Percentiles rank a stretch among this genome's conserved stretches.
These are phyloP conservation scores for Myopa tessellatipennis DNA, from an alignment of 2,888 invertebrate species.

Conservation along the genomic window DNA sequence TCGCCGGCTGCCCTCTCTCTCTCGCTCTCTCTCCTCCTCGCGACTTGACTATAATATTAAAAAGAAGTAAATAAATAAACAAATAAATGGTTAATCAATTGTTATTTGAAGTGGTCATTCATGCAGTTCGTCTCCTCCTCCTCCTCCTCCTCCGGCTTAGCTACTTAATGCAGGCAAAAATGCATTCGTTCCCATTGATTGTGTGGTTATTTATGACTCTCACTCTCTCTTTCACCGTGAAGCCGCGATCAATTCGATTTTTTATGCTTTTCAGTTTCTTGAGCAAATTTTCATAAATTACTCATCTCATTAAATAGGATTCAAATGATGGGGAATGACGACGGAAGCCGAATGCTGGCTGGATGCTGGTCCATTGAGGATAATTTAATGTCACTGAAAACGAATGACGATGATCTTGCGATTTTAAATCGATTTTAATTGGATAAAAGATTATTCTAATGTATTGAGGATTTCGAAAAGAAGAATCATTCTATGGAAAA, in stretches of 20 bases:
- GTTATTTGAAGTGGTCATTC: slow-evolving; percentile 26
- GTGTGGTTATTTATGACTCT: slow-evolving; percentile 1
- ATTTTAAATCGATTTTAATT: slow-evolving; percentile 19
- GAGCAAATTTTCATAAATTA: slow-evolving; percentile 5
- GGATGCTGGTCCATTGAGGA: slow-evolving; percentile 24
- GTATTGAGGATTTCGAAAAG: no score
- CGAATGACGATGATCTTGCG: slow-evolving; percentile 3
- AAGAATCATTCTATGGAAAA: no score
- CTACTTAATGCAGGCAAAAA: slow-evolving; percentile 1
- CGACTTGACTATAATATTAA: neutral
- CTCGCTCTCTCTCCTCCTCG: neutral
- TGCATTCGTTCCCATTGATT: slow-evolving; percentile 2
- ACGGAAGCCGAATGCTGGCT: neutral
- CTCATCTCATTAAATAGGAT: no score
- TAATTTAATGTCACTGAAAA: neutral
- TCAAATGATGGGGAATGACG: neutral
- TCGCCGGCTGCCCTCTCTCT: neutral
- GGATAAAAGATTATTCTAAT: neutral
- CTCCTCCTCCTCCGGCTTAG: neutral
- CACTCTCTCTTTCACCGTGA: neutral
- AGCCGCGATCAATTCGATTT: slow-evolving; percentile 12
- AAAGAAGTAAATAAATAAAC: slow-evolving; percentile 19
- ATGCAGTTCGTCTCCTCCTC: neutral
- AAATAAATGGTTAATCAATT: slow-evolving; percentile 31
- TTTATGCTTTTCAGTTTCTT: slow-evolving; percentile 1